Evolutionary conservation across 1,140 invertebrate genomes (phyloP).

Genomic region (Maconellicoccus hirsutus): DNA sequence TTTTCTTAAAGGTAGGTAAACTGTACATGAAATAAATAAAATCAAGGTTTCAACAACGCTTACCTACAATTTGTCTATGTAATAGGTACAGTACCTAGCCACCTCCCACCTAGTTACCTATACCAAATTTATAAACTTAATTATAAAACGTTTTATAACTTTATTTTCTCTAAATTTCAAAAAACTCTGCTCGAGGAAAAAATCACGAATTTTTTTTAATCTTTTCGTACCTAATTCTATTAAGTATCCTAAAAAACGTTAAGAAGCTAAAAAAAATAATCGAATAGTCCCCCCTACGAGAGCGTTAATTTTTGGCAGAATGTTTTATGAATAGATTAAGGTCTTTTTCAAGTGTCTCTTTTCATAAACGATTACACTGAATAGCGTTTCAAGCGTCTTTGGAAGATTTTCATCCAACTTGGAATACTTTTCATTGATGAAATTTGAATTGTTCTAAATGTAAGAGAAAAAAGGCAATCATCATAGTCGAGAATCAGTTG

Average conservation of each 20-base stretch:
- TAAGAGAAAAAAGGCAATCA: background rate
- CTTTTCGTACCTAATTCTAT: background rate
- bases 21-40: no score
- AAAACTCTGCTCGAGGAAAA: no score
- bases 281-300: background rate
- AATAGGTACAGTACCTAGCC: no score
- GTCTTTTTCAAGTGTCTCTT: background rate
- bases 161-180: no score
- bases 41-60: no score
- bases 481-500: background rate
- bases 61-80: no score
- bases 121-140: no score
- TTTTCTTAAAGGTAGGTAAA: no score
- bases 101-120: no score
- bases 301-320: background rate
- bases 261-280: background rate
- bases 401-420: background rate
- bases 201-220: background rate
- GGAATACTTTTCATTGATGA: background rate
- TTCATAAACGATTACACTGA: background rate
- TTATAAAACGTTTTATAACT: no score
- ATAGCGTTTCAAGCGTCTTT: background rate
- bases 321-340: slow-evolving; percentile 5
- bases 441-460: no score
- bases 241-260: background rate